Conservation (phyloP, 2,113 vertebrate species). For the Raja brachyura region DNA sequence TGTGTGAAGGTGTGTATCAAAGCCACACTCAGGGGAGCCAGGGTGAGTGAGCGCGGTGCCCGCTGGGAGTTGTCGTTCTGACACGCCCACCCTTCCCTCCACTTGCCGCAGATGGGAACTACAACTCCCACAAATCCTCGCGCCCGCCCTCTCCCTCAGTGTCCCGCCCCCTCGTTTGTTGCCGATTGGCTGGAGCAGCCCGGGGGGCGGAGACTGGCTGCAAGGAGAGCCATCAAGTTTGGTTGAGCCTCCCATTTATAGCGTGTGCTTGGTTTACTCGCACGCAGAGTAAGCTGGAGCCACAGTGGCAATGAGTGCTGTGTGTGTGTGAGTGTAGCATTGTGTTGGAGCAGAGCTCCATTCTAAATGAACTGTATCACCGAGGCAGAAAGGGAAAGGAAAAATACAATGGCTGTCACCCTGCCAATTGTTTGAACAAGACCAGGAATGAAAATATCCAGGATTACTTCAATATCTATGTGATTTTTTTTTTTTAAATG, state of each 20-base stretch:
- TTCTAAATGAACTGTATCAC: background rate
- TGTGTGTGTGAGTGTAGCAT: background rate
- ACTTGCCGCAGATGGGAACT: background rate
- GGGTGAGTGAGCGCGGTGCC: background rate
- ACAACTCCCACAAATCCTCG: background rate
- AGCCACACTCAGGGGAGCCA: background rate
- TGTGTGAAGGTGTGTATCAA: no score
- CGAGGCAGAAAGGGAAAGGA: background rate
- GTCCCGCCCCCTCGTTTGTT: background rate
- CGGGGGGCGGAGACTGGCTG: background rate
- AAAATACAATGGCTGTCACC: background rate
- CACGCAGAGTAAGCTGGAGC: background rate
- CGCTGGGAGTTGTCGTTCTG: background rate
- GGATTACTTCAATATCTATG: background rate
- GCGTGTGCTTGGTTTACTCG: background rate
- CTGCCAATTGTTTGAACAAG: background rate
- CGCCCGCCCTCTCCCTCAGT: background rate
- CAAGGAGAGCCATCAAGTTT: background rate
- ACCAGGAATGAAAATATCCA: background rate
- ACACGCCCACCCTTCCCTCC: fast-evolving
- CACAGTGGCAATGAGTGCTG: background rate
- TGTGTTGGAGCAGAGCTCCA: background rate
- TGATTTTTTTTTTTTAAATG: no score
- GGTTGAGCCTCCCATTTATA: background rate
- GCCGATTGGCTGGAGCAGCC: background rate